Conservation (phyloP, 2,888 invertebrate genomes). For the Suillia variegata region DNA sequence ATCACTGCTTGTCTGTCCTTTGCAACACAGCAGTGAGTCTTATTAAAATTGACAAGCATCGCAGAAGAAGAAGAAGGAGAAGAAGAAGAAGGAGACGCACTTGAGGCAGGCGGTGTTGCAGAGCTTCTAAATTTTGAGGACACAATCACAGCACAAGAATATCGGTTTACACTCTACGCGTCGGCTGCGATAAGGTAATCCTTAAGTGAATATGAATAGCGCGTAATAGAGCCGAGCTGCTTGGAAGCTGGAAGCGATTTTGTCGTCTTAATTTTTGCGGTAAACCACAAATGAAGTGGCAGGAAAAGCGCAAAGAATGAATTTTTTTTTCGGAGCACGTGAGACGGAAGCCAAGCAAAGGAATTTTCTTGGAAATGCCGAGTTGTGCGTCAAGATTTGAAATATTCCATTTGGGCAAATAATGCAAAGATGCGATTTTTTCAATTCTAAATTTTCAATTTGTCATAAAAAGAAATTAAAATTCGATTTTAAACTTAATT, state of each 20-base stretch:
- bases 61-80: no score
- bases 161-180: neutral
- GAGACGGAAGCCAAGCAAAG: neutral
- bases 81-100: no score
- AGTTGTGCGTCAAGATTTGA: no score
- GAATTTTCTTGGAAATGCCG: neutral
- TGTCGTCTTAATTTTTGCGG: neutral
- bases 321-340: neutral
- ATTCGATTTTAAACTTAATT: no score
- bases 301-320: neutral
- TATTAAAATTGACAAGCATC: neutral
- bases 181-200: neutral
- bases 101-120: neutral
- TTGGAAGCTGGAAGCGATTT: neutral
- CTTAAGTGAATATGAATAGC: slow-evolving; percentile 3
- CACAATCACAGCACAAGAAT: slow-evolving; percentile 1
- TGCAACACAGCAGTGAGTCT: neutral
- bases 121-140: neutral
- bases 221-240: neutral
- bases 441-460: no score
- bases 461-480: no score
- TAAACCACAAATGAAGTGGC: neutral
- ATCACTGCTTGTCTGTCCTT: no score
- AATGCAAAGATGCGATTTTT: no score
- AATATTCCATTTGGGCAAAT: no score